Base-by-base conservation (phyloP, 2,888 invertebrate species). In the Sussaba pulchella region DNA sequence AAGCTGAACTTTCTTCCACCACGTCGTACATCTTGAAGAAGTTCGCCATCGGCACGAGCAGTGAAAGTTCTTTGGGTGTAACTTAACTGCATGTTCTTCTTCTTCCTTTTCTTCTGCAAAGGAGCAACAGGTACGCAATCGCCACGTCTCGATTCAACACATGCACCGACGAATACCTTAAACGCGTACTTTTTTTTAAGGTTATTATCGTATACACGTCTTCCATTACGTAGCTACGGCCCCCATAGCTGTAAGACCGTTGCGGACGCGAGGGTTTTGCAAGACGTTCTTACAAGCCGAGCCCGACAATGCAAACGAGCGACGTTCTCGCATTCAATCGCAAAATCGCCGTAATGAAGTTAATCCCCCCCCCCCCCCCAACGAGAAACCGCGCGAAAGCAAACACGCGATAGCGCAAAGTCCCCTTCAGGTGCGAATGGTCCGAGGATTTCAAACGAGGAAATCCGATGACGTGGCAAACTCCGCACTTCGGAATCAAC, bases 271-370 rank as follows among this genome's bases (percentile, higher is more conserved):
- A n/a, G n/a, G n/a, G n/a, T n/a, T n/a, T n/a, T n/a, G n/a, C n/a
- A n/a, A n/a, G n/a, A n/a, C n/a, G n/a, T n/a, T n/a, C n/a, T n/a
- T n/a, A n/a, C n/a, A n/a, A n/a, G n/a, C n/a, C n/a, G n/a, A 77
- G 36, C 26, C 54, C 21, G 5, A 73, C 64, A 74, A 81, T 59
- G 73, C 77, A 67, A 77, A 81, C 77, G 81, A 74, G 67, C 54
- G 50, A 64, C 26, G 43, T 59, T n/a, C 41, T 54, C 47, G 21
- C 54, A 67, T 82, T 78, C 36, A 71, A 54, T 69, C 45, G 50
- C 63, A 64, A 79, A 77, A 66, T 79, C 72, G 43, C 63, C 69
- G 59, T 83, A 83, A 83, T 82, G 83, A 83, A 79, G 76, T 79
- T 83, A 83, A 83, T 82, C 77, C 77, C 54, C 59, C 47, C 47